Conservation (phyloP, 2,797 vertebrate genomes). For the Darevskia nairensis region DNA sequence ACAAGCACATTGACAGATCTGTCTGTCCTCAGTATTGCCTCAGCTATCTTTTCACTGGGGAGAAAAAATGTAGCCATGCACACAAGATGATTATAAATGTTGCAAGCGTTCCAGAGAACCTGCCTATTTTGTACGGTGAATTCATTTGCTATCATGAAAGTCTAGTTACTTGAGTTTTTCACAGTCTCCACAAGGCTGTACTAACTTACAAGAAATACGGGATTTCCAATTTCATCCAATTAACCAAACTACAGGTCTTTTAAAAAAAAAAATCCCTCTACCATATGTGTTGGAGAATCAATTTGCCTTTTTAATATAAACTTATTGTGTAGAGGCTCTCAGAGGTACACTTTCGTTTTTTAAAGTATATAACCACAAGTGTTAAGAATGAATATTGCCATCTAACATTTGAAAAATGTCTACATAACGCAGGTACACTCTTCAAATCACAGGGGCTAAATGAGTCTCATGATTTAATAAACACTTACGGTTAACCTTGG, state of each 20-base stretch:
- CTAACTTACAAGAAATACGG: not conserved
- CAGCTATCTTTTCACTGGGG: not conserved
- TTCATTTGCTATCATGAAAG: not conserved
- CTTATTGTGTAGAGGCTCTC: not conserved
- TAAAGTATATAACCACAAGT: not conserved
- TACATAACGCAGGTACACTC: not conserved
- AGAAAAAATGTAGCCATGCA: not conserved
- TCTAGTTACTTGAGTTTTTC: not conserved
- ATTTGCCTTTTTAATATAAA: not conserved
- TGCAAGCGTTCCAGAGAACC: not conserved
- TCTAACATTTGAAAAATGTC: not conserved
- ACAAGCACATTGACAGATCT: conserved; percentile 4
- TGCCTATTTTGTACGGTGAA: not conserved
- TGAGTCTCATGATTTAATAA: too few relatives aligned
- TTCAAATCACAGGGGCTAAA: not conserved
- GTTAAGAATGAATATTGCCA: not conserved
- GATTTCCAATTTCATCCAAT: not conserved
- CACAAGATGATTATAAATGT: not conserved
- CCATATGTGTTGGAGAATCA: not conserved
- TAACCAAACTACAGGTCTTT: not conserved
- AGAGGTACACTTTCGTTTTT: not conserved
- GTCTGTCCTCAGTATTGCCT: not conserved
- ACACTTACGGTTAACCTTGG: too few relatives aligned
- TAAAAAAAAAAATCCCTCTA: not conserved
- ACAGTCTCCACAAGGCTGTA: conserved; percentile 1